Conservation (phyloP, 2,797 vertebrate genomes). For the Anabacerthia variegaticeps region DNA sequence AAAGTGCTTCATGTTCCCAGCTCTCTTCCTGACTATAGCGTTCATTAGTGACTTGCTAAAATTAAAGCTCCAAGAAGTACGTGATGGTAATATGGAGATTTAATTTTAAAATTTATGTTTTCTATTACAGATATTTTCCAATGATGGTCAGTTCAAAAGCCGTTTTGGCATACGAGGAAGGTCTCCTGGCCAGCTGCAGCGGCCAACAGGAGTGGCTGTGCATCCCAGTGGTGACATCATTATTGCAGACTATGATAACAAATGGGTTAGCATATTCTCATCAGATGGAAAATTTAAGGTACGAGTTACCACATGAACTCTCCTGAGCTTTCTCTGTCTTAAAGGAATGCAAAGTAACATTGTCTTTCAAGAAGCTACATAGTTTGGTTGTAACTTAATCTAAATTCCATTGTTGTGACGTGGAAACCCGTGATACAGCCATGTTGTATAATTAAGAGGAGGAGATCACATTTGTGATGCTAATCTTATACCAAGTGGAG, state of each 20-base stretch:
- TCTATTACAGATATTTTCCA: constrained; percentile 89
- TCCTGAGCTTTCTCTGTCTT: not conserved
- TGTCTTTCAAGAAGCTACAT: not conserved
- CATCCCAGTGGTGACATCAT: constrained; percentile 97
- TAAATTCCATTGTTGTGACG: not conserved
- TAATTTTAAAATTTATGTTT: not conserved
- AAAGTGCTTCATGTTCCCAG: not conserved
- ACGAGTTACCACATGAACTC: not conserved
- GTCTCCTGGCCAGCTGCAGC: constrained; percentile 93
- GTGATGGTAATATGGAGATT: not conserved
- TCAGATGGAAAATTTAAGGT: constrained; percentile 98
- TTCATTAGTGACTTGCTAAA: not conserved
- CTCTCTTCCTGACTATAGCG: not conserved
- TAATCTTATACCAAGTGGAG: not conserved
- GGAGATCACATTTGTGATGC: not conserved
- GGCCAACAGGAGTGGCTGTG: constrained; percentile 95
- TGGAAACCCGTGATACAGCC: not conserved
- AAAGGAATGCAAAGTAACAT: not conserved
- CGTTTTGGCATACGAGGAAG: constrained; percentile 94
- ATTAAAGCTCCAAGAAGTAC: not conserved
- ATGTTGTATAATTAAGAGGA: not conserved
- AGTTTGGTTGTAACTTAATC: not conserved
- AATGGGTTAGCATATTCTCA: constrained; percentile 99
- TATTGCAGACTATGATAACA: constrained; percentile 98
- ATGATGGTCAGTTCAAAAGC: constrained; percentile 93